Evolutionary conservation across 2,113 vertebrate genomes (phyloP), one percentile per base, ranked within the genome.

Genomic region (Conger conger): DNA sequence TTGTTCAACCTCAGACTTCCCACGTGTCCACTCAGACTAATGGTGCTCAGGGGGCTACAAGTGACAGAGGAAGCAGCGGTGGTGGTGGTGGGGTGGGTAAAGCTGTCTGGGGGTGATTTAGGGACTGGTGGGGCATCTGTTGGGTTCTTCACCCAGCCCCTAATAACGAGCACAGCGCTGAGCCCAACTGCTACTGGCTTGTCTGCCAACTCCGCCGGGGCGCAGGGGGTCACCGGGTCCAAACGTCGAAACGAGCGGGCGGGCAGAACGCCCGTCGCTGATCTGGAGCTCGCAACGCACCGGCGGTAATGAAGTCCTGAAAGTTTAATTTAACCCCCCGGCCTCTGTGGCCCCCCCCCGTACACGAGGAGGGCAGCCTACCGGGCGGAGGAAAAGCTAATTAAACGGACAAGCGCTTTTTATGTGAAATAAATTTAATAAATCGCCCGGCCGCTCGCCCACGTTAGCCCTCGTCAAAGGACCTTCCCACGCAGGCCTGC

Each of bases 161-260:
- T n/a, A 77, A 20, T 42, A 36, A 63, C 15, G 68, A 50, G 82
- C 16, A 68, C n/a, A 36, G 17, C 35, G 30, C 40, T 50, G 38
- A 15, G 45, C 45, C 11, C 8, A 50, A 33, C 9, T 45, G 16
- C 82, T 50, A n/a, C 23, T 36, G 40, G 4, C n/a, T 50, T n/a
- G 20, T 11, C 68, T 33, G n/a, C 82, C 35, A 27, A 36, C 1
- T 20, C 18, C 13, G 53, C 81, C n/a, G 23, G 27, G 33, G 35
- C 18, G 35, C 60, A 35, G 23, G 36, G 81, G 36, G 53, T 82
- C 38, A 79, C 36, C 9, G 50, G 18, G 45, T 88, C 88, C 88
- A 89, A 86, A 88, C 88, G 54, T 37, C 16, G 84, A 84, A 82
- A 85, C 86, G 76, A 79, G 79, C 80, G 82, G 81, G 80, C 81